Evolutionary conservation across 2,113 vertebrate genomes (phyloP).

Genomic region (Microcebus murinus): DNA sequence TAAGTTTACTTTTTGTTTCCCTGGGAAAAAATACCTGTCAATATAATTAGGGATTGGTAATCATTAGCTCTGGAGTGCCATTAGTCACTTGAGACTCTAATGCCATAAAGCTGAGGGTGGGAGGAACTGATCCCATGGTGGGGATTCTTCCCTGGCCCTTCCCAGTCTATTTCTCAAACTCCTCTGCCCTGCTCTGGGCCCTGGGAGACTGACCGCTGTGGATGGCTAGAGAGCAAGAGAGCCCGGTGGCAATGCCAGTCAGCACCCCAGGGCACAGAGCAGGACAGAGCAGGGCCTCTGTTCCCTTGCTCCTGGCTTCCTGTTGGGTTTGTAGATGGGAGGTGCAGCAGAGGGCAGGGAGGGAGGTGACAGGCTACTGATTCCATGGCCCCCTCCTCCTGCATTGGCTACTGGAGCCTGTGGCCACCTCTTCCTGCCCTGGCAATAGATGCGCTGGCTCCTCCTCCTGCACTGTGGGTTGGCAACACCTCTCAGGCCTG

Average conservation of each 20-base stretch:
- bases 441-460: not conserved
- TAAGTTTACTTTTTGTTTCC: slow-evolving; percentile 11
- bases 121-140: not conserved
- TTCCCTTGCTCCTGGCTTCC: not conserved
- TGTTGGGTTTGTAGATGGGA: not conserved
- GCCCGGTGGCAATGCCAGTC: not conserved
- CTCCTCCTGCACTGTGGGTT: not conserved
- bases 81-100: slow-evolving; percentile 54
- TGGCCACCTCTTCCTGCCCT: not conserved
- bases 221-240: not conserved
- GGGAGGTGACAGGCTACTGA: not conserved
- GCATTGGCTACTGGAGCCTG: not conserved
- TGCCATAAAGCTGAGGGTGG: accelerated
- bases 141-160: not conserved
- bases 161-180: not conserved
- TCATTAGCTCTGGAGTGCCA: slow-evolving; percentile 40
- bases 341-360: not conserved
- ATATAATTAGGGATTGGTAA: slow-evolving; percentile 22
- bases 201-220: not conserved
- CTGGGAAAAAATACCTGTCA: not conserved
- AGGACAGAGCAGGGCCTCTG: not conserved
- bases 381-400: not conserved
- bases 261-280: not conserved
- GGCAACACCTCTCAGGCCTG: not conserved
- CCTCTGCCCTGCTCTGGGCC: not conserved